A percentile compares a stretch with the other conserved stretches of the same genome.
Conservation (phyloP, 2,113 vertebrate species). For the Chrysochloris asiatica region DNA sequence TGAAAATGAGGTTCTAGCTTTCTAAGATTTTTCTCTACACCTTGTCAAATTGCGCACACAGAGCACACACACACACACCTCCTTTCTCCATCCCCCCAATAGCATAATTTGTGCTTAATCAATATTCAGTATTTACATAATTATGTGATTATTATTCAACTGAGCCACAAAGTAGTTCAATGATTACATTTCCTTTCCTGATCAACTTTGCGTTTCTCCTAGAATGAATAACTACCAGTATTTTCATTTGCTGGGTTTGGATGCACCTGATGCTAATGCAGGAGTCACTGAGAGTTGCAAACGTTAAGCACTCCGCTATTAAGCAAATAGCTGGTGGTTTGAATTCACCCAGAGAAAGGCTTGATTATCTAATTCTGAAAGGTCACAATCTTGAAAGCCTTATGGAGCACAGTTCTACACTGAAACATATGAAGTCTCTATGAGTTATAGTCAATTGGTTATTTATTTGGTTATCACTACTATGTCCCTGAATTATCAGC, state of each 20-base stretch:
- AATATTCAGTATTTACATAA: conserved; percentile 68
- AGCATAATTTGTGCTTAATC: conserved; percentile 60
- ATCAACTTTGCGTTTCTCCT: conserved; percentile 5
- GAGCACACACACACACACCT: neutral
- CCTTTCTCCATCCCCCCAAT: neutral
- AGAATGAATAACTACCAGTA: neutral
- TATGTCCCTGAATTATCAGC: neutral
- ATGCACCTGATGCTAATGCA: accelerated
- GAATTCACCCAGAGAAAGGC: neutral
- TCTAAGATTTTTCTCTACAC: neutral
- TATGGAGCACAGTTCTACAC: neutral
- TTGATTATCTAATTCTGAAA: neutral
- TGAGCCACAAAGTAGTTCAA: conserved; percentile 53
- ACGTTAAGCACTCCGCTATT: neutral
- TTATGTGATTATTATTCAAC: conserved; percentile 74
- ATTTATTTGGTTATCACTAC: neutral
- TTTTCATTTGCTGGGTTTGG: neutral
- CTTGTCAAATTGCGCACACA: neutral
- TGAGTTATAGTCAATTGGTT: neutral
- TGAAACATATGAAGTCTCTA: neutral
- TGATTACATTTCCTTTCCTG: conserved; percentile 60
- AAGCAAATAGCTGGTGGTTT: neutral
- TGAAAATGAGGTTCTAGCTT: neutral
- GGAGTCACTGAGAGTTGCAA: neutral
- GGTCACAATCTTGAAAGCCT: neutral